Conservation (phyloP, 2,113 vertebrate genomes). For the rat (Rattus norvegicus) region DNA sequence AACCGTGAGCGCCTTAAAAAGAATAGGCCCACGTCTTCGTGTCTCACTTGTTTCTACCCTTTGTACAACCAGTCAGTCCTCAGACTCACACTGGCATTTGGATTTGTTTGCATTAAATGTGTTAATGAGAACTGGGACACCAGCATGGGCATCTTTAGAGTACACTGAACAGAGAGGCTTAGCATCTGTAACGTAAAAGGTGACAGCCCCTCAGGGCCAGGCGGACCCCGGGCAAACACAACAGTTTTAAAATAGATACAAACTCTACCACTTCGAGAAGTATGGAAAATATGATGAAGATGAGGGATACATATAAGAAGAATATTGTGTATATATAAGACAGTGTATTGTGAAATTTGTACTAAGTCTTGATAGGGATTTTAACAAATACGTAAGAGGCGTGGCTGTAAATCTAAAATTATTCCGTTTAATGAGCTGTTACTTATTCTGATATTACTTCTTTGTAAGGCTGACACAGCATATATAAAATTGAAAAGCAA, state of each 20-base stretch:
- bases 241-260: background rate
- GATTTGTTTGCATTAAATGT: background rate
- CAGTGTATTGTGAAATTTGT: background rate
- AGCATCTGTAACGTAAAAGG: background rate
- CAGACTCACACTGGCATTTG: background rate
- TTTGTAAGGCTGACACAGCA: background rate
- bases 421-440: background rate
- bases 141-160: background rate
- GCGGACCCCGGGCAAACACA: background rate
- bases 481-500: slow-evolving; percentile 3
- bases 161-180: background rate
- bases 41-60: background rate
- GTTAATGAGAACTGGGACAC: background rate
- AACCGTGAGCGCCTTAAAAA: background rate
- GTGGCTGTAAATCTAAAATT: background rate
- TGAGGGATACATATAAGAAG: background rate
- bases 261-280: background rate
- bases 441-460: slow-evolving; percentile 2
- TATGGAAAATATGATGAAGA: background rate
- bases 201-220: background rate
- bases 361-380: background rate
- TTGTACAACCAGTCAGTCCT: background rate
- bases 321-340: too few species aligned
- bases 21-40: background rate
- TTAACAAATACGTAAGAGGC: background rate